Evolutionary conservation across 2,797 vertebrate species (phyloP).

Genomic region (Adrianichthys oophorus): DNA sequence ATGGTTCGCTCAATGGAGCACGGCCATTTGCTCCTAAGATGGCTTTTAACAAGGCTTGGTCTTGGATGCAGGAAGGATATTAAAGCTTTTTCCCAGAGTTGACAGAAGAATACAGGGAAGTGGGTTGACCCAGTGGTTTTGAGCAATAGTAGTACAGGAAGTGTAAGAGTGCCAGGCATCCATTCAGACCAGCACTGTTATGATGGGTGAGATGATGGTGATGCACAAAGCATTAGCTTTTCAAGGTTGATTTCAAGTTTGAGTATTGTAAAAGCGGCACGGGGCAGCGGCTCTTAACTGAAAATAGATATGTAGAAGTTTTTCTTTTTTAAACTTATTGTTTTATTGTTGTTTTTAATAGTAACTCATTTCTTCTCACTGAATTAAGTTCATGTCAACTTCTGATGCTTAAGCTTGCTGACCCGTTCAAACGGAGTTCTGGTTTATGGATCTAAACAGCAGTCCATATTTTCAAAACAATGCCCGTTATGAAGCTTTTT

Average conservation of each 20-base stretch:
- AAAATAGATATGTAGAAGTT: slow-evolving; percentile 3
- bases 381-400: too few species aligned
- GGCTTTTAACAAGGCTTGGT: slow-evolving; percentile 47
- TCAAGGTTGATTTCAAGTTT: slow-evolving; percentile 26
- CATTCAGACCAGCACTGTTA: slow-evolving; percentile 41
- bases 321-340: not conserved
- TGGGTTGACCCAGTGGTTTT: slow-evolving; percentile 69
- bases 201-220: slow-evolving; percentile 45
- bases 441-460: too few species aligned
- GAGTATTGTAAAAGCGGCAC: slow-evolving; percentile 2
- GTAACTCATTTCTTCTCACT: too few species aligned
- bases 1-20: slow-evolving; percentile 43
- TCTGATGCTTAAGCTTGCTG: too few species aligned
- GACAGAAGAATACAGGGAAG: slow-evolving; percentile 79
- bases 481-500: too few species aligned
- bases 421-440: too few species aligned
- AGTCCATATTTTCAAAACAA: too few species aligned
- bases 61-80: slow-evolving; percentile 75
- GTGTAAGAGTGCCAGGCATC: slow-evolving; percentile 59
- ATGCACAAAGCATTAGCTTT: slow-evolving; percentile 15
- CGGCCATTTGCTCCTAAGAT: slow-evolving; percentile 42
- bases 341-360: too few species aligned
- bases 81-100: slow-evolving; percentile 75
- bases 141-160: slow-evolving; percentile 68
- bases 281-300: not conserved